phyloP scores from a whole-genome alignment of 1,140 invertebrate genomes.

The Meloidogyne floridensis region DNA sequence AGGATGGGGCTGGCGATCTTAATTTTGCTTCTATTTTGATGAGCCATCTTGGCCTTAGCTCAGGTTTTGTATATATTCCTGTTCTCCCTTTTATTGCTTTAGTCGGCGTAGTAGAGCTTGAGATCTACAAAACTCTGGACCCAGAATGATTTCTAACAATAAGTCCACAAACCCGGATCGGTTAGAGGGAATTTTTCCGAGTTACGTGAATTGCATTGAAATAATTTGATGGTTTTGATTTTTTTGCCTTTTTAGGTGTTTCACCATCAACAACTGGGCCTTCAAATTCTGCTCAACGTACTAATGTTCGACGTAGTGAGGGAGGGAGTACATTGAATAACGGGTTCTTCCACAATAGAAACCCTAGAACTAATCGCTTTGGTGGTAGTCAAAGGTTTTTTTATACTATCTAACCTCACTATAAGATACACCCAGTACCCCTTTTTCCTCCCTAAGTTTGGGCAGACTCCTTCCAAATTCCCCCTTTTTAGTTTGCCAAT shows the following conservation, averaged over 20 bases:
- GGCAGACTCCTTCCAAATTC: too few species aligned
- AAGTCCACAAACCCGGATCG: too few species aligned
- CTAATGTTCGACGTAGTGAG: neutral
- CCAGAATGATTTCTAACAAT: neutral
- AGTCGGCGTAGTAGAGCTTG: too few species aligned
- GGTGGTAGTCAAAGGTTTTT: neutral
- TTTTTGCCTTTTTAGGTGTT: neutral
- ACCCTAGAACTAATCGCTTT: neutral
- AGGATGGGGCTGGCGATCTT: slow-evolving; percentile 7
- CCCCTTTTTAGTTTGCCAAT: too few species aligned
- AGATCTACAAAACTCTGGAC: too few species aligned
- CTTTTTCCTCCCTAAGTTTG: too few species aligned
- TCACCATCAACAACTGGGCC: neutral
- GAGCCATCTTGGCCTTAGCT: slow-evolving; percentile 1
- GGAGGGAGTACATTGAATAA: neutral
- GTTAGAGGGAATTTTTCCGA: too few species aligned
- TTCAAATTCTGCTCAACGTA: neutral
- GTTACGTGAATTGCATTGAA: too few species aligned
- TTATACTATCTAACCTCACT: neutral
- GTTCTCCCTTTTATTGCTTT: neutral
- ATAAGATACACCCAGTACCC: too few species aligned
- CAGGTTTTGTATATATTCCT: neutral
- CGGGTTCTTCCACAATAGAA: neutral
- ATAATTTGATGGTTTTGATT: too few species aligned
- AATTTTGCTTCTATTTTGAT: slow-evolving; percentile 13